Base-by-base conservation (phyloP, 1,140 invertebrate genomes). In the Agrypnia vestita region DNA sequence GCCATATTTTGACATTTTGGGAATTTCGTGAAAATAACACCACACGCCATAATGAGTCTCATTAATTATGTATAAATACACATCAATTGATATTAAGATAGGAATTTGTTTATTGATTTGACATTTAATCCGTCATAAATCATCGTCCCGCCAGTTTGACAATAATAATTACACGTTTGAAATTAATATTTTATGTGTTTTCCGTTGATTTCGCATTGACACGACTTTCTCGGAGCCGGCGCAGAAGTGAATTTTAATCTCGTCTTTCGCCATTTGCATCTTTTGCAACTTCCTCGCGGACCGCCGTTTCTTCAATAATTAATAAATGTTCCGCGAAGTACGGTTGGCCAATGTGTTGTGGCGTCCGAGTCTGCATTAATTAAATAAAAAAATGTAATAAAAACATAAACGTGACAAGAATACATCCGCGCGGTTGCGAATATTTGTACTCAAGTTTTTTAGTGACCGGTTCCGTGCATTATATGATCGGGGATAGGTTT, bases 351-450 rank as follows among this genome's bases (percentile, higher is more conserved):
- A 59, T 59, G 21, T 59, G 17, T 69, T 69, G 35, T 69, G 35
- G 46, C 13, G 25, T 69, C 64, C 17, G 35, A 49, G 17, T 69
- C 46, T 69, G 46, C 13, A 69, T 46, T 64, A 25, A 64, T 64
- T 64, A 64, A 64, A 64, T 62, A 64, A 64, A 43, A 43, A 10
- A 64, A 7, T 43, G 61, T 35, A 64, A 64, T 64, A 64, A 64
- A 64, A 64, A 43, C 61, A 64, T 59, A 64, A 25, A 64, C 61
- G 61, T 64, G 61, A 64, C 61, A 64, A 64, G 61, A 64, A 64
- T 64, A 43, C 61, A 43, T 64, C 55, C 55, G 55, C 21, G 55
- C 21, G 55, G 15, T 59, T 59, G 55, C 55, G 21, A 59, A 59
- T 59, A 59, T 59, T 21, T 8, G 15, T 59, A 59, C 17, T 59